A percentile compares a stretch with the other conserved stretches of the same genome.
These are phyloP conservation scores for Lasioglossum villosulum DNA, from an alignment of 2,888 invertebrate genomes.

Conservation along the genomic window DNA sequence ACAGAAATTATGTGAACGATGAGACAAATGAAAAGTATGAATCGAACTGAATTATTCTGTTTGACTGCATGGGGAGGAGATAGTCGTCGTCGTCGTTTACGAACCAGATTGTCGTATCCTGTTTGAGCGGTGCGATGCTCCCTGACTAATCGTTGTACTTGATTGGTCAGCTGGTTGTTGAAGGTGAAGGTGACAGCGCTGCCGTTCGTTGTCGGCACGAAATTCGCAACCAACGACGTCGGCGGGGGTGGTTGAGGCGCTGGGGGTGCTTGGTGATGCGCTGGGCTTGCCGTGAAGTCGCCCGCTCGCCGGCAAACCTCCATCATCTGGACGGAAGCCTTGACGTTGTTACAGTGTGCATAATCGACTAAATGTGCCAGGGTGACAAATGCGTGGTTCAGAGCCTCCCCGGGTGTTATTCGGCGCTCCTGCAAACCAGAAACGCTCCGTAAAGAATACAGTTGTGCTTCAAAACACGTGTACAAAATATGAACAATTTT, in stretches of 20 bases:
- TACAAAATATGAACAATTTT: not conserved
- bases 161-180: constrained; percentile 94
- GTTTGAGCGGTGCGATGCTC: constrained; percentile 89
- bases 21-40: not conserved
- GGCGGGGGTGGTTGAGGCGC: constrained; percentile 85
- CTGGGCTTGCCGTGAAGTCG: constrained; percentile 84
- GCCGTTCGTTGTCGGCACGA: constrained; percentile 91
- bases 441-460: not conserved
- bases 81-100: constrained; percentile 56
- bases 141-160: constrained; percentile 89
- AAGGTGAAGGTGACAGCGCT: constrained; percentile 96
- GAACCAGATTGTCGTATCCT: constrained; percentile 90
- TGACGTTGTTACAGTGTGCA: constrained; percentile 98
- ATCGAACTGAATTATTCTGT: not conserved
- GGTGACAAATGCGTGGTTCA: constrained; percentile 97
- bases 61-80: not conserved
- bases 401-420: constrained; percentile 97
- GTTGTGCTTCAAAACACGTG: not conserved
- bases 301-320: constrained; percentile 88
- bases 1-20: not conserved
- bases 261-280: constrained; percentile 86
- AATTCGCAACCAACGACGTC: constrained; percentile 90
- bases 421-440: constrained; percentile 90
- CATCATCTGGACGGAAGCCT: constrained; percentile 99
- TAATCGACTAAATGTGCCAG: constrained; percentile 97